These are phyloP conservation scores for Leptosomus discolor DNA, from an alignment of 2,113 vertebrate species.

Conservation along the genomic window DNA sequence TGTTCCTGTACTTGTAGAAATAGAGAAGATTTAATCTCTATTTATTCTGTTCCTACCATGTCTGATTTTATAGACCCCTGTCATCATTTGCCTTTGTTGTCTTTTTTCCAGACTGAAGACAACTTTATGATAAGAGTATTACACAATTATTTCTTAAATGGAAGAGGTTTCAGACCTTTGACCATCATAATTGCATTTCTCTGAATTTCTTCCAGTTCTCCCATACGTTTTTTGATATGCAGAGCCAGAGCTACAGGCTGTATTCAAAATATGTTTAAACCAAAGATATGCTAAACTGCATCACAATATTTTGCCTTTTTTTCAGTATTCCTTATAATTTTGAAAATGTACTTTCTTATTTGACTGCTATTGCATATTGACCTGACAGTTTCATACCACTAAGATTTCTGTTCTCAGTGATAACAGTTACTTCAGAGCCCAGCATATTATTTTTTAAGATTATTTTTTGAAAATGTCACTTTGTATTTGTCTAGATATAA, in stretches of 20 bases:
- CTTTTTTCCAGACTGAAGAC: background rate
- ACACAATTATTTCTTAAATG: background rate
- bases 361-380: accelerated
- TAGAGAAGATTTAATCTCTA: background rate
- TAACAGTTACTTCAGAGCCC: background rate
- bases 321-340: background rate
- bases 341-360: background rate
- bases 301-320: background rate
- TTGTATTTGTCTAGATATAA: background rate
- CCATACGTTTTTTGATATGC: background rate
- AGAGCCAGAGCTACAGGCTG: background rate
- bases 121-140: background rate
- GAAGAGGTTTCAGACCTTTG: background rate
- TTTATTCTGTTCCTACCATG: background rate
- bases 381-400: background rate
- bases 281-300: background rate
- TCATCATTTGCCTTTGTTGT: background rate
- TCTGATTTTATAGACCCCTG: background rate
- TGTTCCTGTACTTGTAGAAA: background rate
- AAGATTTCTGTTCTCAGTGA: background rate
- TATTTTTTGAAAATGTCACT: background rate
- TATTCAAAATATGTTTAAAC: background rate
- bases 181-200: background rate
- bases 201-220: background rate
- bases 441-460: background rate